phyloP scores from a whole-genome alignment of 2,797 vertebrate species.

The Rhinichthys osculus region DNA sequence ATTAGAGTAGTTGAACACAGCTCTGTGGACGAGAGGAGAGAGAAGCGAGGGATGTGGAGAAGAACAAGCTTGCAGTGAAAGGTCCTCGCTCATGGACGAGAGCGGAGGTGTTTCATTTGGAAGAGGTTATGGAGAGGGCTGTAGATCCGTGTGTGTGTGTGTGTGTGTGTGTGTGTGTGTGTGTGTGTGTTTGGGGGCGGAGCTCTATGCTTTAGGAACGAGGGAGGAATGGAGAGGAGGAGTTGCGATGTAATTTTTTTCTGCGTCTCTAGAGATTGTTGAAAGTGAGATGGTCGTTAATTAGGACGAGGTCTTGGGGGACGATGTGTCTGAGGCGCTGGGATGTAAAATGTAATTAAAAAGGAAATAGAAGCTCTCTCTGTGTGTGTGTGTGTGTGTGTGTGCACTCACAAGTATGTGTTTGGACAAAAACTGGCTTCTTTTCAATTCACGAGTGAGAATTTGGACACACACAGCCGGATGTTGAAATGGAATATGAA shows the following conservation, averaged over 20 bases:
- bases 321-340: slow-evolving; percentile 74
- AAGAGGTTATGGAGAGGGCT: slow-evolving; percentile 21
- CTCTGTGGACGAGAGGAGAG: slow-evolving; percentile 35
- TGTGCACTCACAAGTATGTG: background rate
- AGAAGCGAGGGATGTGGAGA: slow-evolving; percentile 35
- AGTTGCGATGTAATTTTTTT: slow-evolving; percentile 71
- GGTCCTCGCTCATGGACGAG: slow-evolving; percentile 32
- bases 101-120: slow-evolving; percentile 25
- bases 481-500: background rate
- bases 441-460: background rate
- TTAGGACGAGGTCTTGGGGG: slow-evolving; percentile 87
- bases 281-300: slow-evolving; percentile 84
- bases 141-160: slow-evolving; percentile 22
- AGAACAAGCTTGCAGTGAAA: slow-evolving; percentile 26
- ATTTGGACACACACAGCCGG: background rate
- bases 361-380: slow-evolving; percentile 75
- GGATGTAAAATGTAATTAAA: slow-evolving; percentile 91
- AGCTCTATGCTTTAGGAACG: slow-evolving; percentile 68
- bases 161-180: no score
- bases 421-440: background rate
- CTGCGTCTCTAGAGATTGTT: slow-evolving; percentile 74
- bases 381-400: background rate
- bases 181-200: slow-evolving; percentile 61
- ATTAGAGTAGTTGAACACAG: slow-evolving; percentile 62
- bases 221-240: slow-evolving; percentile 65